These are phyloP conservation scores for Aeoliscus strigatus DNA, from an alignment of 2,797 vertebrate genomes.

Conservation along the genomic window DNA sequence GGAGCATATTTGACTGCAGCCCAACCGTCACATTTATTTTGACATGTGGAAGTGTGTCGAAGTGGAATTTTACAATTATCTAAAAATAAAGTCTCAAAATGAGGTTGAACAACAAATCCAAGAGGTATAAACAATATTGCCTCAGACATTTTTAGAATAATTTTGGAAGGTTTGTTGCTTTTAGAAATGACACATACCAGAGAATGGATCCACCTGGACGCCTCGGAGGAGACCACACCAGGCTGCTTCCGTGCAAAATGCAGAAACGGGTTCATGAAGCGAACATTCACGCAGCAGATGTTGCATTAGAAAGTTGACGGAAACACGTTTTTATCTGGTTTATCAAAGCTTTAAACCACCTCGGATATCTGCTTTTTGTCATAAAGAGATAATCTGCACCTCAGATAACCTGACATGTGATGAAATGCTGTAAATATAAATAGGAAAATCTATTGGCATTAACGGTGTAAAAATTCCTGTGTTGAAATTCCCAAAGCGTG, in stretches of 20 bases:
- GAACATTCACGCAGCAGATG: too few relatives aligned
- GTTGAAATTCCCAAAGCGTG: too few relatives aligned
- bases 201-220: too few relatives aligned
- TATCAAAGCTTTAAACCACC: conserved; percentile 3
- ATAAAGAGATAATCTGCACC: neutral
- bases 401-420: conserved; percentile 5
- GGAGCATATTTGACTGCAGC: conserved; percentile 53
- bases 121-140: conserved; percentile 46
- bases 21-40: conserved; percentile 40
- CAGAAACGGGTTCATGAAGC: too few relatives aligned
- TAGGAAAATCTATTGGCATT: conserved; percentile 15
- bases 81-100: conserved; percentile 34
- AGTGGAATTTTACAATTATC: conserved; percentile 61
- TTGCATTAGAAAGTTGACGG: too few relatives aligned
- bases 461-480: conserved; percentile 21
- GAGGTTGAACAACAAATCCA: conserved; percentile 34
- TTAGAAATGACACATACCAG: too few relatives aligned
- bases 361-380: conserved; percentile 6
- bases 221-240: too few relatives aligned
- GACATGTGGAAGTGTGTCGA: conserved; percentile 39
- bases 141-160: conserved; percentile 26
- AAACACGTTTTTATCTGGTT: conserved; percentile 14
- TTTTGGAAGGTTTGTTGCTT: conserved; percentile 14
- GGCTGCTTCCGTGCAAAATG: too few relatives aligned
- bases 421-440: conserved; percentile 35